Base-by-base conservation (phyloP, 2,113 vertebrate genomes). In the Psilopogon haemacephalus region DNA sequence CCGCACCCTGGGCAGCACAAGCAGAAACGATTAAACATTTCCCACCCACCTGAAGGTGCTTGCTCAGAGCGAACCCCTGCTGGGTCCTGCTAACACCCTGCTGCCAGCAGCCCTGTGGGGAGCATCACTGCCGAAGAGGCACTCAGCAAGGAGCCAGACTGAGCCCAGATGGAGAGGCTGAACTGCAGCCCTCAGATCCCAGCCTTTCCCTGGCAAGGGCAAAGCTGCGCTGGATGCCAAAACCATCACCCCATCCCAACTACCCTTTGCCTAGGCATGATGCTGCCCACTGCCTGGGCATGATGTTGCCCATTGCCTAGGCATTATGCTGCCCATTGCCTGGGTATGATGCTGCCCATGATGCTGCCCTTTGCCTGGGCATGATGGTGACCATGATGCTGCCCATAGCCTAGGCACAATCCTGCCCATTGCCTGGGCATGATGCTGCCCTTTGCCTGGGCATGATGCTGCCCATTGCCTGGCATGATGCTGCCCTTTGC, bases 1-100 rank as follows among this genome's bases (percentile, higher is more conserved):
- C 97, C 0, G 98, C 98, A 0, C 98, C 98, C 98, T 98, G 96
- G 27, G 58, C 42, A 59, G 72, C 44, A 64, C 16, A 84, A 68
- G 28, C 64, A 94, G 62, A 79, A 67, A 11, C 9, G 23, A 42
- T 94, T 44, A 56, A 94, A 6, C 5, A 4, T 46, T 75, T 80
- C 71, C 64, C 82, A 89, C 63, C 59, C 33, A 1, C 44, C 85
- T 9, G 0, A 20, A 72, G 32, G 28, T 35, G 28, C 27, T 58
- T 1, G 44, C 23, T 23, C 63, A 65, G 23, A 90, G 37, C 72
- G 67, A 82, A 8, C 8, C 32, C 65, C 59, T 54, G 35, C 82
- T 14, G 33, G 37, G 11, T 5, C 21, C 59, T 35, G 24, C 17
- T 11, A 1, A 16, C 5, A 3, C 33, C 70, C 40, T 0, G 1